Conservation (phyloP, 2,888 invertebrate genomes). For the Cosmia trapezina region DNA sequence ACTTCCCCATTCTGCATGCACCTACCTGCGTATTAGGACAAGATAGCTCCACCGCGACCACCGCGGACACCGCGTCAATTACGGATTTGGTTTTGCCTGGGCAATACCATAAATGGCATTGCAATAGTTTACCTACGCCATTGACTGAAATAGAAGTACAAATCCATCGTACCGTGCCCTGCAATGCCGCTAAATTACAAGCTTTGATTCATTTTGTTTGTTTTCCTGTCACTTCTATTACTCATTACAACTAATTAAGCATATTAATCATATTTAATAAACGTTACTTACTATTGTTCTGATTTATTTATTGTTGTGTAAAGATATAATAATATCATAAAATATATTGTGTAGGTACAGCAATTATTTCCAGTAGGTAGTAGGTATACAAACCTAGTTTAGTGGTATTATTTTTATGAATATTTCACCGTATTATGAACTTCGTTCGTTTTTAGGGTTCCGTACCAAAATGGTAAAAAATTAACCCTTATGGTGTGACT, state of each 20-base stretch:
- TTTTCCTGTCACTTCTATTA: constrained; percentile 56
- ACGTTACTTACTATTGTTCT: constrained; percentile 30
- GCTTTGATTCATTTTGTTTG: constrained; percentile 56
- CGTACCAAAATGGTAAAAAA: too few species aligned
- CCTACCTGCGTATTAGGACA: background rate
- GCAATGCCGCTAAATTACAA: constrained; percentile 19
- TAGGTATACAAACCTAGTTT: background rate
- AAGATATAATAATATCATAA: constrained; percentile 24
- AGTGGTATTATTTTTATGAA: background rate
- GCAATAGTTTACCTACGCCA: constrained; percentile 13
- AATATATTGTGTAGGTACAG: constrained; percentile 24
- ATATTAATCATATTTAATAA: constrained; percentile 44
- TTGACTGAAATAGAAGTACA: constrained; percentile 32
- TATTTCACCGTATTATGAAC: too few species aligned
- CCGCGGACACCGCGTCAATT: constrained; percentile 1
- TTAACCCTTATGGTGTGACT: too few species aligned
- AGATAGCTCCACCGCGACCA: too few species aligned
- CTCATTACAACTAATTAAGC: constrained; percentile 52
- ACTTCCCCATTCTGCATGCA: background rate
- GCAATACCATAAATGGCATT: background rate
- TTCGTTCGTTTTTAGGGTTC: too few species aligned
- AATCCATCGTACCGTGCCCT: background rate
- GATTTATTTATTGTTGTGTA: constrained; percentile 41
- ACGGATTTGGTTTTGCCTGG: constrained; percentile 2
- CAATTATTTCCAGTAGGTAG: constrained; percentile 29